Evolutionary conservation across 2,888 invertebrate species (phyloP).

Genomic region (Aphodius granarius): DNA sequence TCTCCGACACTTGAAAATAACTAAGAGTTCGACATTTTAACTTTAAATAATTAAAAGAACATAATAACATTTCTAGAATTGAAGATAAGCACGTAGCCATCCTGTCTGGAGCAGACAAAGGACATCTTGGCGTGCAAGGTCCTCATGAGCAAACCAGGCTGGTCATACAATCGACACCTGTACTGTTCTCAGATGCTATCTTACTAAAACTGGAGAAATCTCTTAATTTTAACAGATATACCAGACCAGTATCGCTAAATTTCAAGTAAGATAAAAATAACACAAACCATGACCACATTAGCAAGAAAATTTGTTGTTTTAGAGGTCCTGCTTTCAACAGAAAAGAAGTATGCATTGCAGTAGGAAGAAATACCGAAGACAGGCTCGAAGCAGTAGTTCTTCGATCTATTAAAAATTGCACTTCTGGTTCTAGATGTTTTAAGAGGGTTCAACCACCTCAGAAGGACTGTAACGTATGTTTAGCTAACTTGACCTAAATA

Average conservation of each 20-base stretch:
- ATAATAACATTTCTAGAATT: conserved; percentile 53
- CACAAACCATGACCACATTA: conserved; percentile 43
- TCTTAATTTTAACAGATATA: conserved; percentile 63
- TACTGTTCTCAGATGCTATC: conserved; percentile 62
- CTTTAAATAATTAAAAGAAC: neutral
- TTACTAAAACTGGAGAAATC: conserved; percentile 65
- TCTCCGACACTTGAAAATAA: neutral
- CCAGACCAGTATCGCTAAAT: conserved; percentile 61
- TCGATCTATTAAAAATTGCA: conserved; percentile 58
- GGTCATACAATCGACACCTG: conserved; percentile 61
- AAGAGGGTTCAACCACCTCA: conserved; percentile 39
- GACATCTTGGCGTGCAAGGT: conserved; percentile 60
- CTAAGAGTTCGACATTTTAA: neutral
- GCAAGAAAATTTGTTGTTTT: conserved; percentile 8
- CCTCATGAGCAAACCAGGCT: conserved; percentile 71
- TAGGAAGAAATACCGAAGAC: conserved; percentile 60
- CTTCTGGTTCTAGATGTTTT: conserved; percentile 60
- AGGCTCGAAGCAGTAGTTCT: conserved; percentile 58
- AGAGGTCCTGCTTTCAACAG: conserved; percentile 2
- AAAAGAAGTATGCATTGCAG: conserved; percentile 62
- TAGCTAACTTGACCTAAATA: neutral
- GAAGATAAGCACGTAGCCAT: conserved; percentile 62
- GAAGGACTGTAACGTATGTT: conserved; percentile 32
- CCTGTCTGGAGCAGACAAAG: conserved; percentile 68
- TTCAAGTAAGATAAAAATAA: conserved; percentile 43